phyloP scores from a whole-genome alignment of 1,140 invertebrate genomes.

The Drosophila mojavensis region DNA sequence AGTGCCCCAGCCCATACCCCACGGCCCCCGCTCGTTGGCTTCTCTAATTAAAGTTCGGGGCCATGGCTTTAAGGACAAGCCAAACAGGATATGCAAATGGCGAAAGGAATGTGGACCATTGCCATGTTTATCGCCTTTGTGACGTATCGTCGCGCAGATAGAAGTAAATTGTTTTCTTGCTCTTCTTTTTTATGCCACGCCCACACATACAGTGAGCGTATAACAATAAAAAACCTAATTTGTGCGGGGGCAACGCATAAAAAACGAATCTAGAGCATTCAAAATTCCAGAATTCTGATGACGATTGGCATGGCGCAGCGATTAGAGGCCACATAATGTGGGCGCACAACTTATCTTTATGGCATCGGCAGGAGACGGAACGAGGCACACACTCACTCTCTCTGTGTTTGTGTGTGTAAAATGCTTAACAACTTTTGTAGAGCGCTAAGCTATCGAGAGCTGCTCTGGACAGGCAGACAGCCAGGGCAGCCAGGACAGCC shows the following conservation, averaged over 20 bases:
- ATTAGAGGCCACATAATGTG: conserved; percentile 70
- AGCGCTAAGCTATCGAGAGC: conserved; percentile 40
- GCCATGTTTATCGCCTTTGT: conserved; percentile 39
- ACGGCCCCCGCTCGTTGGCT: too few relatives aligned
- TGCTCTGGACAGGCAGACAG: conserved; percentile 27
- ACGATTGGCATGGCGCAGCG: conserved; percentile 44
- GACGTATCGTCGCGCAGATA: conserved; percentile 79
- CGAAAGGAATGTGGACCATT: not conserved
- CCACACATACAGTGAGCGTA: too few relatives aligned
- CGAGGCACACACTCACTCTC: not conserved
- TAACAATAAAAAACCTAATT: conserved; percentile 59
- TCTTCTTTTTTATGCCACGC: conserved; percentile 52
- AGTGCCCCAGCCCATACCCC: too few relatives aligned
- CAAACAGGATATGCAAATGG: conserved; percentile 25
- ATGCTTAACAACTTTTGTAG: conserved; percentile 32
- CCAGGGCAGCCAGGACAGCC: conserved; percentile 23
- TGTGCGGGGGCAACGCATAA: conserved; percentile 42
- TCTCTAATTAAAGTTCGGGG: not conserved
- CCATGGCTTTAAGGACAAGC: not conserved
- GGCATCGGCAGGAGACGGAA: conserved; percentile 50
- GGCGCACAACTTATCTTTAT: conserved; percentile 64
- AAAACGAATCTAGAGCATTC: conserved; percentile 59
- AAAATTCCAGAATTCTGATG: conserved; percentile 42
- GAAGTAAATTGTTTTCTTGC: conserved; percentile 75
- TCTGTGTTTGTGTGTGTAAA: conserved; percentile 9